Conservation (phyloP, 2,888 invertebrate species). For the Pogonocherus hispidulus region DNA sequence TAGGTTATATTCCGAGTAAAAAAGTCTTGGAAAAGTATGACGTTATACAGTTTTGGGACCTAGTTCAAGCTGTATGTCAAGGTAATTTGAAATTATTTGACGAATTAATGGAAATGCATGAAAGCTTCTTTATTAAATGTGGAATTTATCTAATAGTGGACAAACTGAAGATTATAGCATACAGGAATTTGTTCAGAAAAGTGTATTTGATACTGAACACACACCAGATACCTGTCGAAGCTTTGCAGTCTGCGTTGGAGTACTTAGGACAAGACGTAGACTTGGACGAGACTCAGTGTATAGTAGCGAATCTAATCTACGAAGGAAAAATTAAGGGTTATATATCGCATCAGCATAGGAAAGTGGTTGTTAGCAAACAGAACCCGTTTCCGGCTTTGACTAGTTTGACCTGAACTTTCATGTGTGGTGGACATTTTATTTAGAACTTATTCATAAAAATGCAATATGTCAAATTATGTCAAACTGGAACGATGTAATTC, state of each 20-base stretch:
- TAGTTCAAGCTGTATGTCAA: constrained; percentile 89
- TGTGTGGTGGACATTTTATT: not conserved
- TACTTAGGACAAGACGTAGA: constrained; percentile 90
- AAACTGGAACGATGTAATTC: too few relatives aligned
- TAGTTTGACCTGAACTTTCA: constrained; percentile 68
- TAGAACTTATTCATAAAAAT: too few relatives aligned
- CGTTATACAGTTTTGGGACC: constrained; percentile 90
- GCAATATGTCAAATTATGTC: too few relatives aligned
- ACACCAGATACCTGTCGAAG: constrained; percentile 90
- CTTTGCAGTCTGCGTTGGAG: constrained; percentile 86
- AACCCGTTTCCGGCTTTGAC: constrained; percentile 92
- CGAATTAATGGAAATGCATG: constrained; percentile 86
- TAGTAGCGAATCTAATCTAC: constrained; percentile 95
- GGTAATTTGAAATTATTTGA: constrained; percentile 91
- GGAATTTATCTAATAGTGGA: constrained; percentile 99
- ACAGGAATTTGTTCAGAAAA: constrained; percentile 95
- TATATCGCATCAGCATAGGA: constrained; percentile 96
- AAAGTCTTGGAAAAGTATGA: constrained; percentile 89
- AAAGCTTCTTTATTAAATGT: constrained; percentile 93
- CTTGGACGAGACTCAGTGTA: constrained; percentile 95
- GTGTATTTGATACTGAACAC: constrained; percentile 83
- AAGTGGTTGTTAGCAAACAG: constrained; percentile 96
- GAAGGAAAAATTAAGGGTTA: constrained; percentile 99
- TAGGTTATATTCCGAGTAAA: constrained; percentile 94
- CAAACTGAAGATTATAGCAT: constrained; percentile 94